Percentiles rank a stretch among this genome's conserved stretches.
These are phyloP conservation scores for Macrosiphum euphorbiae DNA, from an alignment of 2,888 invertebrate species.

Conservation along the genomic window DNA sequence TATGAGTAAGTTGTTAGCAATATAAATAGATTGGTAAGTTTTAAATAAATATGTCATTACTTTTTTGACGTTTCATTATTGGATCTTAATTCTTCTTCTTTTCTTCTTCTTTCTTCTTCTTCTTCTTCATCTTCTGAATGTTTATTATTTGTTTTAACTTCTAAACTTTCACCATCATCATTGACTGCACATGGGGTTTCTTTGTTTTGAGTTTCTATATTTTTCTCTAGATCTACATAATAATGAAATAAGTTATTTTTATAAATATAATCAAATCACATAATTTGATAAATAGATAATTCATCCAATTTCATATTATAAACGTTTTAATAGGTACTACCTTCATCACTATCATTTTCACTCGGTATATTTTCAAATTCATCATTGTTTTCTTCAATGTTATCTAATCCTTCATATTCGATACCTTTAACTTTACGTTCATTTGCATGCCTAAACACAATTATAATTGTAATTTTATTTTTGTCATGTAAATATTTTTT, in stretches of 20 bases:
- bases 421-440: constrained; percentile 76
- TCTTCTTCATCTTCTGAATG: neutral
- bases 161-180: neutral
- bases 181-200: neutral
- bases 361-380: constrained; percentile 67
- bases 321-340: neutral
- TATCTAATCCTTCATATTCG: constrained; percentile 58
- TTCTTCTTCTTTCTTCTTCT: neutral
- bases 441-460: constrained; percentile 73
- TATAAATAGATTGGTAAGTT: no score
- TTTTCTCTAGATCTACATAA: constrained; percentile 30
- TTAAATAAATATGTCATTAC: constrained; percentile 8
- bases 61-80: neutral
- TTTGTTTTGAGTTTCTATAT: neutral
- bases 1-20: no score
- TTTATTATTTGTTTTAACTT: neutral
- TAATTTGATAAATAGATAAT: neutral
- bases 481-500: neutral
- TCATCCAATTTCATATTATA: neutral
- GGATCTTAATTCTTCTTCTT: neutral
- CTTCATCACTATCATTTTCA: constrained; percentile 70
- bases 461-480: neutral
- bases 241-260: neutral
- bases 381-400: constrained; percentile 67
- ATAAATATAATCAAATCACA: neutral